Conservation (phyloP, 2,888 invertebrate genomes). For the Nephrotoma guestfalica region DNA sequence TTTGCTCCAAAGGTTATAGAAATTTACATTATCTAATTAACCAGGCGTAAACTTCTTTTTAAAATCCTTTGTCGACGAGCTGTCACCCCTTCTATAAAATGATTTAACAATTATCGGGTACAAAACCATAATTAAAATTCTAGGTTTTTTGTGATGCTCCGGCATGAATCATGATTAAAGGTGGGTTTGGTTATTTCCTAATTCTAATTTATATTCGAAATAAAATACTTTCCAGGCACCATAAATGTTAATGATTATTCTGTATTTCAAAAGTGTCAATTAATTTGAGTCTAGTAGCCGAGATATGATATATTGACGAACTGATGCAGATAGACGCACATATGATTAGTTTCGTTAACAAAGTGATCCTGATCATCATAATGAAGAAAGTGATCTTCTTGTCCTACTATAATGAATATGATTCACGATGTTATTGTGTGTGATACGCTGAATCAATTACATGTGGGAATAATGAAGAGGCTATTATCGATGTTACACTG, state of each 20-base stretch:
- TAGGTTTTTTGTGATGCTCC: not conserved
- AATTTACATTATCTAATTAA: not conserved
- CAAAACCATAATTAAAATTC: not conserved
- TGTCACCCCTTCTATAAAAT: not conserved
- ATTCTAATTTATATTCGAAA: not conserved
- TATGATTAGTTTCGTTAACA: too few species aligned
- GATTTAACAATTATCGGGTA: too few species aligned
- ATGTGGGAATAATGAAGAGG: not conserved
- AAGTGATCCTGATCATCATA: not conserved
- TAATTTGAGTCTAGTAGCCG: too few species aligned
- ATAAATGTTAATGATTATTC: not conserved
- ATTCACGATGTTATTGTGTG: not conserved
- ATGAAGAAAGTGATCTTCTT: not conserved
- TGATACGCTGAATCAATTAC: not conserved
- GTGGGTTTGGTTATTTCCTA: not conserved
- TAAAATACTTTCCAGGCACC: not conserved
- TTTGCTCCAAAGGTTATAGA: not conserved
- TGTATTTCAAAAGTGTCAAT: too few species aligned
- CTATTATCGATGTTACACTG: not conserved
- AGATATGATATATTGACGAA: not conserved
- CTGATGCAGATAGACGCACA: not conserved
- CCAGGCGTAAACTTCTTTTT: not conserved
- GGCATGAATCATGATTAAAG: not conserved
- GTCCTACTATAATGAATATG: not conserved
- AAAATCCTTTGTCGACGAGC: not conserved